Evolutionary conservation across 2,113 vertebrate species (phyloP), one percentile per base, ranked within the genome.

Genomic region (Takifugu flavidus): DNA sequence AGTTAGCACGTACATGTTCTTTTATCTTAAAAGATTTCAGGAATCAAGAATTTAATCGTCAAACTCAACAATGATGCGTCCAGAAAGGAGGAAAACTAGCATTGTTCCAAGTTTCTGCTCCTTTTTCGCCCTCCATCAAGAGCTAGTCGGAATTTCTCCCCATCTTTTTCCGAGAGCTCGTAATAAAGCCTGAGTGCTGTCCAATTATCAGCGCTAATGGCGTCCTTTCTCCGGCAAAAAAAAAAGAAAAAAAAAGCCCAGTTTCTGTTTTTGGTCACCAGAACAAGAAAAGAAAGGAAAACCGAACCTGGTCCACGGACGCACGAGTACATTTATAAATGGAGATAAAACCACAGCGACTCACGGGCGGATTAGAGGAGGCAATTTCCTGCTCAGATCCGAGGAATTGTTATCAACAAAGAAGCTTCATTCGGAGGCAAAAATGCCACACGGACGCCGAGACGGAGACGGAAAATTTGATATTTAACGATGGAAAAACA

Each of bases 331-430:
- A 70, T 50, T 15, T 44, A 61, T 44, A 75, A 73, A 73, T 63
- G 25, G 66, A 73, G 51, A 74, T 70, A 80, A 73, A 78, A 75
- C 61, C 53, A 67, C 61, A 63, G 54, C 44, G 79, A 65, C 62
- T 57, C 62, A 72, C 29, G 3, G 42, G 29, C 60, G 61, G 69
- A 74, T 80, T 62, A 70, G 60, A 67, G 47, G 55, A 77, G 70
- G 75, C 77, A 60, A 80, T 81, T 75, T 71, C 65, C 64, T 0
- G 15, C 28, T 27, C 6, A 39, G 59, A 34, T 59, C 73, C 69
- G 3, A 47, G 52, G 58, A 50, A 28, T 59, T 11, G 13, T 72
- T 72, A 64, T 64, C 59, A 75, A 68, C 60, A 70, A 70, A 70
- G 65, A n/a, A 8, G 59, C 55, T 70, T 42, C 26, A 4, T 59